Evolutionary conservation across 1,140 invertebrate genomes (phyloP), one percentile per base, ranked within the genome.

Genomic region (Chironomus tepperi): DNA sequence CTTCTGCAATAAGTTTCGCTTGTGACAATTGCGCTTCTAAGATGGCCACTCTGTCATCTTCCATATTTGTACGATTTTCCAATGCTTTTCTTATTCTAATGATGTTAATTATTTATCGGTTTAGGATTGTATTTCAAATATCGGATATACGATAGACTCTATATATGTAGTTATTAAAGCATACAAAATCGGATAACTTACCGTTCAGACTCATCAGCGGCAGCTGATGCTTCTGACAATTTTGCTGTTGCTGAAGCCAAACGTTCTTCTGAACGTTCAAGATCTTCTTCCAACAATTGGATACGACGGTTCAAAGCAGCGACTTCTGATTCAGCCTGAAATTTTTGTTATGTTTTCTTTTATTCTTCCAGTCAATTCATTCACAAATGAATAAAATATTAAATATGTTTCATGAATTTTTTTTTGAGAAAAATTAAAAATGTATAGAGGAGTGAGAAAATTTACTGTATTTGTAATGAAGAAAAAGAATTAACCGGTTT

Each of bases 171-270:
- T 34, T 34, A 34, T 34, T 34, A 34, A 34, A 34, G 24, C 24
- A 34, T 34, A 34, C 24, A 34, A 34, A n/a, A 76, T 72, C 12
- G 42, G 77, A 73, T 57, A 80, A 83, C 89, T 88, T 90, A 99
- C 98, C 98, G 95, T 93, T 99, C 97, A 83, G 95, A 98, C 87
- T 99, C 98, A 89, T 99, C 98, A 81, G 97, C 97, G 80, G 96
- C 95, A 85, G 98, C 95, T 78, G 96, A 98, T 79, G 98, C 98
- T 88, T 99, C 97, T 77, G 98, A 95, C 83, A 99, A 87, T 87
- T 99, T 99, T 82, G 92, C 90, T 79, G 96, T 96, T 83, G 97
- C 96, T 78, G 95, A 95, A 81, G 95, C 93, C 79, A 99, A 88
- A 85, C 97, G 92, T 84, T 98, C 96, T 85, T 99, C 97, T 77